These are phyloP conservation scores for Botia kubotai DNA, from an alignment of 2,797 vertebrate genomes.

Conservation along the genomic window DNA sequence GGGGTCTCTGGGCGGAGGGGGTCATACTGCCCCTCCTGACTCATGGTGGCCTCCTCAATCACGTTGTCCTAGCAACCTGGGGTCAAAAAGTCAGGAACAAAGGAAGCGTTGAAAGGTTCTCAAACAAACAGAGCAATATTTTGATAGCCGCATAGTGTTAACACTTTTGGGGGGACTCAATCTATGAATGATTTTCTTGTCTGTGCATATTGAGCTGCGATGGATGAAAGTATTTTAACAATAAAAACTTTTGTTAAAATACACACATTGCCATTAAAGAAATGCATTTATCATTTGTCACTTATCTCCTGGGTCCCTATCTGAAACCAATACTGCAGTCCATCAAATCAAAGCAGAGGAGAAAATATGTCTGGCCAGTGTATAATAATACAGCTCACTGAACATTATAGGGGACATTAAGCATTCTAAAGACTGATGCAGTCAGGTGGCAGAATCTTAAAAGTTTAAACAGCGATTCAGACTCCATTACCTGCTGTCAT, in stretches of 20 bases:
- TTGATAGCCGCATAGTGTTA: not conserved
- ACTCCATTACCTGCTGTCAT: conserved; percentile 22
- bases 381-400: conserved; percentile 2
- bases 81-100: conserved; percentile 38
- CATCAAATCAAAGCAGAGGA: conserved; percentile 1
- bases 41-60: conserved; percentile 74
- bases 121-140: too few relatives aligned
- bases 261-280: not conserved
- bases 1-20: conserved; percentile 71
- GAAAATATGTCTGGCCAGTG: not conserved
- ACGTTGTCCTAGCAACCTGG: conserved; percentile 53
- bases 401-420: conserved; percentile 15
- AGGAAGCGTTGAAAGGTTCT: conserved; percentile 31
- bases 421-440: conserved; percentile 8
- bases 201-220: not conserved
- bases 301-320: not conserved
- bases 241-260: not conserved
- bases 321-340: not conserved
- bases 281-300: not conserved
- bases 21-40: conserved; percentile 80
- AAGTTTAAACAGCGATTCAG: conserved; percentile 33
- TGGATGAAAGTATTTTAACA: not conserved
- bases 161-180: not conserved
- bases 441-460: conserved; percentile 21
- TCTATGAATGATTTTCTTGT: not conserved